These are phyloP conservation scores for Caranx melampygus DNA, from an alignment of 2,113 vertebrate species.

Conservation along the genomic window DNA sequence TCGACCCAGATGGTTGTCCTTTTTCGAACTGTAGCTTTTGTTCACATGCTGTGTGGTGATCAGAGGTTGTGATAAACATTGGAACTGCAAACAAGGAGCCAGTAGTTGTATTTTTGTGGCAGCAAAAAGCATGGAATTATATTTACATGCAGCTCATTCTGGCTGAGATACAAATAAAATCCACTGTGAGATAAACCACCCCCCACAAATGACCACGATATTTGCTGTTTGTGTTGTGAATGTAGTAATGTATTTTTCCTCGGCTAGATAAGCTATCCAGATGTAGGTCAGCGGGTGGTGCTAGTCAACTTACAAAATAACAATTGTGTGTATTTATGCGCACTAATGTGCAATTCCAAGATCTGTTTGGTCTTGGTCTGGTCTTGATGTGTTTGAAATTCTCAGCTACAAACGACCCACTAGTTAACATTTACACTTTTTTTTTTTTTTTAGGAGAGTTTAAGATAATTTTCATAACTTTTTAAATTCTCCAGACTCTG, in stretches of 20 bases:
- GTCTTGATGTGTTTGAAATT: not conserved
- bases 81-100: not conserved
- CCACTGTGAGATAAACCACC: not conserved
- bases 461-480: not conserved
- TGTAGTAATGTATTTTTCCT: not conserved
- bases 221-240: not conserved
- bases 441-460: not conserved
- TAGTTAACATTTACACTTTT: not conserved
- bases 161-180: constrained; percentile 9
- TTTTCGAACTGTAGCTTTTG: not conserved
- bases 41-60: not conserved
- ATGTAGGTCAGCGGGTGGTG: not conserved
- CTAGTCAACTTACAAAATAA: not conserved
- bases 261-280: not conserved
- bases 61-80: not conserved
- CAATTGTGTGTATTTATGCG: no score
- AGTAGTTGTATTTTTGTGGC: not conserved
- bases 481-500: not conserved
- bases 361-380: no score
- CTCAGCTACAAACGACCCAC: not conserved
- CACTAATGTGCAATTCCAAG: no score
- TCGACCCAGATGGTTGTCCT: not conserved
- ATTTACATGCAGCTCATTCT: not conserved
- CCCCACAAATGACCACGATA: not conserved
- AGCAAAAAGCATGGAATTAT: not conserved